Conservation (phyloP, 2,113 vertebrate genomes). For the Cottus gobio region DNA sequence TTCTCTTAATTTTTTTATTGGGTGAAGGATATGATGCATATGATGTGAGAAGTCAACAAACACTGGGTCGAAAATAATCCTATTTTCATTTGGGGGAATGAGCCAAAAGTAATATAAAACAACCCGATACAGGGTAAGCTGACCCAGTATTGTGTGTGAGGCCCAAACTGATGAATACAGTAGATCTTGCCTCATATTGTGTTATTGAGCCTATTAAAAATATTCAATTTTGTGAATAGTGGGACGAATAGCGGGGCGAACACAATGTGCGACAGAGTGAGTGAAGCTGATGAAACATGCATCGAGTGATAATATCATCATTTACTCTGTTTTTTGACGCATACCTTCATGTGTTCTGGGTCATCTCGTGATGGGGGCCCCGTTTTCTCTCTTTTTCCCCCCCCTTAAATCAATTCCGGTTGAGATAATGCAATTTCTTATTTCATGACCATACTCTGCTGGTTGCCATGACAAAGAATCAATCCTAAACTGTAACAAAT, state of each 20-base stretch:
- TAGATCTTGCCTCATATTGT: neutral
- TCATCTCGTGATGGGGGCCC: constrained; percentile 43
- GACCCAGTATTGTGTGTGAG: neutral
- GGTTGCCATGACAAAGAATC: constrained; percentile 78
- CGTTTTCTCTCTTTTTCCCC: too few species aligned
- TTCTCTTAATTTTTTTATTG: neutral
- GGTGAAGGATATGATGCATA: neutral
- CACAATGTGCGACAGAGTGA: neutral
- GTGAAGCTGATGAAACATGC: constrained; percentile 15
- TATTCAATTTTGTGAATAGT: neutral
- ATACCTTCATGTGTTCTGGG: constrained; percentile 15
- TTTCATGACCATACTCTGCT: constrained; percentile 63
- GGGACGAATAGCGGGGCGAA: neutral
- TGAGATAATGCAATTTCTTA: constrained; percentile 72
- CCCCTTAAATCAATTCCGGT: constrained; percentile 69
- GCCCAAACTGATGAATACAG: neutral
- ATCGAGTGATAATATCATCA: constrained; percentile 17
- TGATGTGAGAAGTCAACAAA: neutral
- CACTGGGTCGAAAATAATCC: neutral
- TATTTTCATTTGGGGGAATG: neutral
- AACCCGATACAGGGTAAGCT: neutral
- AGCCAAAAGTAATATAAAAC: neutral
- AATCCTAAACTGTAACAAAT: constrained; percentile 82
- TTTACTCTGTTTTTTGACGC: neutral
- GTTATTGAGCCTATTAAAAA: neutral